A percentile compares a stretch with the other conserved stretches of the same genome.
Evolutionary conservation across 2,113 vertebrate species (phyloP).

Genomic region (Urocolius indicus): DNA sequence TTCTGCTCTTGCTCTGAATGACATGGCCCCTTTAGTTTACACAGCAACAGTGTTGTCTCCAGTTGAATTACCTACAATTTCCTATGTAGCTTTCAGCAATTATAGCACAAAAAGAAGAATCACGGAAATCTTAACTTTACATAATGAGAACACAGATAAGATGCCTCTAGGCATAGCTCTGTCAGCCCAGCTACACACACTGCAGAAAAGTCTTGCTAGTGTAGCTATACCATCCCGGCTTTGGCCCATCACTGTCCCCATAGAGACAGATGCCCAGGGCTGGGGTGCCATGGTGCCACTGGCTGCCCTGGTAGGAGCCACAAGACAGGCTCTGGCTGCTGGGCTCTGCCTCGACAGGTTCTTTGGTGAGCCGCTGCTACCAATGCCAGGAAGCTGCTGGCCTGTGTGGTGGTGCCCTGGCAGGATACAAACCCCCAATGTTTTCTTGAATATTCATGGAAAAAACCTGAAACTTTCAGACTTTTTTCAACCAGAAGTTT

Average conservation of each 20-base stretch:
- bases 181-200: background rate
- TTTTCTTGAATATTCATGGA: too few relatives aligned
- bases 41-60: background rate
- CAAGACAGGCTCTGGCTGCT: background rate
- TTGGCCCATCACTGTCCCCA: background rate
- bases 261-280: fast-evolving
- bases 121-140: background rate
- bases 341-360: background rate
- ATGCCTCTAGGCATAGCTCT: background rate
- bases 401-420: too few relatives aligned
- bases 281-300: background rate
- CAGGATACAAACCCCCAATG: too few relatives aligned
- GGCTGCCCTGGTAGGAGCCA: background rate
- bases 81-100: background rate
- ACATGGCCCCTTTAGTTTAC: background rate
- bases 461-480: too few relatives aligned
- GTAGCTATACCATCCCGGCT: background rate
- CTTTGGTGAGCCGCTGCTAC: too few relatives aligned
- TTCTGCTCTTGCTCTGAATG: background rate
- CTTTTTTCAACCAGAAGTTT: too few relatives aligned
- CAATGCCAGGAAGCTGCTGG: too few relatives aligned
- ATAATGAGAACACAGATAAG: background rate
- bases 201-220: background rate
- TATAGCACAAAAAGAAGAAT: background rate
- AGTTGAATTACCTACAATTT: background rate